phyloP scores from a whole-genome alignment of 2,113 vertebrate species.

The Isurus oxyrinchus region DNA sequence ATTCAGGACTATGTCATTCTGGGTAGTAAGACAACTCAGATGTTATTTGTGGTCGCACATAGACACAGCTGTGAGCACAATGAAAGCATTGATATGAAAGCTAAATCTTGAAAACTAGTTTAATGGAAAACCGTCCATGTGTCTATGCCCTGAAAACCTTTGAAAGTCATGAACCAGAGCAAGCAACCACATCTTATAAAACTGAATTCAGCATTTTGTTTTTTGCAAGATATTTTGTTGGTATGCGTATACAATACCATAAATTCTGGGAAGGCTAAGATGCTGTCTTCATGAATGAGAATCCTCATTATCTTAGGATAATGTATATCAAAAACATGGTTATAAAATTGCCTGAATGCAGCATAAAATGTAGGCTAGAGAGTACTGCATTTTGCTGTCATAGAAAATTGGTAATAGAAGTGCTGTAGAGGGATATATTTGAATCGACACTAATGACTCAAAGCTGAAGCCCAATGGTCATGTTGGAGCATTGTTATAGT shows the following conservation, averaged over 20 bases:
- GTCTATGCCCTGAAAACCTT: background rate
- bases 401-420: background rate
- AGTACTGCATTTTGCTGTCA: background rate
- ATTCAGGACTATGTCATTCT: background rate
- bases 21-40: background rate
- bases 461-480: background rate
- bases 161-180: constrained; percentile 2
- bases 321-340: background rate
- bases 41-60: constrained; percentile 31
- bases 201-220: background rate
- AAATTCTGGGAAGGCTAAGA: background rate
- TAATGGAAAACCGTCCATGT: background rate
- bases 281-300: background rate
- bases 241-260: background rate
- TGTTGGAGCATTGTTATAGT: background rate
- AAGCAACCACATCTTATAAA: background rate
- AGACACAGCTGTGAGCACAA: constrained; percentile 8
- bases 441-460: background rate
- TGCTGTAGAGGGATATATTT: background rate
- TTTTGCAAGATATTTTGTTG: background rate
- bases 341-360: background rate
- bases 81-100: constrained; percentile 1
- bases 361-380: background rate
- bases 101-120: background rate
- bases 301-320: background rate